These are phyloP conservation scores for Cantharis rustica DNA, from an alignment of 2,888 invertebrate genomes.

Conservation along the genomic window DNA sequence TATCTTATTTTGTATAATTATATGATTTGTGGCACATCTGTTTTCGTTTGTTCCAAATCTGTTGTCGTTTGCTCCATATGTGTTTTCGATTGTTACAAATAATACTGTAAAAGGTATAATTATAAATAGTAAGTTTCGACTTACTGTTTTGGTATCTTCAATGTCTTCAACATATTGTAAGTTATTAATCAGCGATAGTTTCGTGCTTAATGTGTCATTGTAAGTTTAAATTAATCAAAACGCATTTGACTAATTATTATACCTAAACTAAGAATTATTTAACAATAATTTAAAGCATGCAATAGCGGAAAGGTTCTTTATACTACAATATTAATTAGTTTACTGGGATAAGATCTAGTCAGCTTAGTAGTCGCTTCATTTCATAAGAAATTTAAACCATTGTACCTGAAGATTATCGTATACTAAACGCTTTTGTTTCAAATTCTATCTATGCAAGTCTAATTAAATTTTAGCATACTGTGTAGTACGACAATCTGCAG, in stretches of 20 bases:
- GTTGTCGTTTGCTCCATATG: no score
- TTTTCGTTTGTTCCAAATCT: no score
- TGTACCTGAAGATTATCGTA: slow-evolving; percentile 4
- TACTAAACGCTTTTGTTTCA: slow-evolving; percentile 4
- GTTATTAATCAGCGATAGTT: not conserved
- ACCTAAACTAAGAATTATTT: not conserved
- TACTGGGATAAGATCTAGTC: not conserved
- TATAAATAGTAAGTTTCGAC: not conserved
- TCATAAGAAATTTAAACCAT: slow-evolving; percentile 1
- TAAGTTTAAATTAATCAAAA: not conserved
- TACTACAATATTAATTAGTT: not conserved
- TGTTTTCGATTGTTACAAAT: no score
- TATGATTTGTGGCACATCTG: no score
- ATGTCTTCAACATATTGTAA: not conserved
- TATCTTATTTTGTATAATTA: no score
- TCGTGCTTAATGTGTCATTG: not conserved
- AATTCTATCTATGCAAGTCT: slow-evolving; percentile 10
- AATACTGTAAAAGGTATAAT: no score
- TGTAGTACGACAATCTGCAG: slow-evolving; percentile 15
- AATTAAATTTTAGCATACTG: slow-evolving; percentile 15
- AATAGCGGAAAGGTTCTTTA: not conserved
- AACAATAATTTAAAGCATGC: not conserved
- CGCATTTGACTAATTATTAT: not conserved
- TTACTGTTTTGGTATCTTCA: not conserved
- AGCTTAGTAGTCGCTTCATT: not conserved